These are phyloP conservation scores for Leptopilina myrica DNA, from an alignment of 2,888 invertebrate species.

Conservation along the genomic window DNA sequence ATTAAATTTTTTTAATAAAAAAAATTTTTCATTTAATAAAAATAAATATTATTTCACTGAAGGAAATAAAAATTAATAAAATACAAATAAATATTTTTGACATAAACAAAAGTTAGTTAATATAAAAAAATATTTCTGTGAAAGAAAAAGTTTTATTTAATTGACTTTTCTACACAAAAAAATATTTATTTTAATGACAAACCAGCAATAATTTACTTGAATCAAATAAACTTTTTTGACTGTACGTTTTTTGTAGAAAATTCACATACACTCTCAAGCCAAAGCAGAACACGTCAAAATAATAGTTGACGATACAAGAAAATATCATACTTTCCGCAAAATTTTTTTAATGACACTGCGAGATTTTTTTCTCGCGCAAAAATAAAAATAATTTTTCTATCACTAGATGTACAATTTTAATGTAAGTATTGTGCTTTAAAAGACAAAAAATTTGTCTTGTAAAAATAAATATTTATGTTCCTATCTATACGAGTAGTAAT, in stretches of 20 bases:
- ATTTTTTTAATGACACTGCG: constrained; percentile 23
- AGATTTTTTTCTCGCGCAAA: constrained; percentile 4
- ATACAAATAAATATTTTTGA: no score
- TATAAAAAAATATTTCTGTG: no score
- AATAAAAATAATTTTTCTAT: background rate
- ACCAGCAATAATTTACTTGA: no score
- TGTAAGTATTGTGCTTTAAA: constrained; percentile 22
- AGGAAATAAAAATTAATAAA: no score
- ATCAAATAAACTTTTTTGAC: background rate
- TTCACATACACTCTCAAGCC: constrained; percentile 40
- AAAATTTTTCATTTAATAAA: no score
- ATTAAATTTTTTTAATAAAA: no score
- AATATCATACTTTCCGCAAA: background rate
- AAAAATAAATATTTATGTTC: constrained; percentile 31
- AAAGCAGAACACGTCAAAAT: constrained; percentile 37
- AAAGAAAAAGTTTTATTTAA: no score
- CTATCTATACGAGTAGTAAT: constrained; percentile 21
- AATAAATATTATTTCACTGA: no score
- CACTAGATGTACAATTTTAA: constrained; percentile 18
- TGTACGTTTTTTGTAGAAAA: background rate
- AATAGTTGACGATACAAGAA: background rate
- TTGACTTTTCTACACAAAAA: no score
- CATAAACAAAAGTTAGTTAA: no score
- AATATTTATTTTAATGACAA: no score
- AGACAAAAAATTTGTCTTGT: background rate